A percentile compares a stretch with the other conserved stretches of the same genome.
Evolutionary conservation across 2,797 vertebrate genomes (phyloP).

Genomic region (Etheostoma perlongum): DNA sequence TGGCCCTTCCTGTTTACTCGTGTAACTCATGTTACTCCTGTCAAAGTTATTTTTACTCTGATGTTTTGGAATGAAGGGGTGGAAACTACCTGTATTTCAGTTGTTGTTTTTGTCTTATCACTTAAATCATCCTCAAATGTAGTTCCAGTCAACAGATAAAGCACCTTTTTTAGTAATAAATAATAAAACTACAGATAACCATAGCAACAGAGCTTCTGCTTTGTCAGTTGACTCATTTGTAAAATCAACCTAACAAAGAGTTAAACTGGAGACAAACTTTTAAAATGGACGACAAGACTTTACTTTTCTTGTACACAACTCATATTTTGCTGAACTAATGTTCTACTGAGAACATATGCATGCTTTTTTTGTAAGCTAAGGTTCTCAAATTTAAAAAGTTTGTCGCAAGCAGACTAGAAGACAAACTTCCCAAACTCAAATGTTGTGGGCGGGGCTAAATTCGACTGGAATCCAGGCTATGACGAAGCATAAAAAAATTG

Average conservation of each 20-base stretch:
- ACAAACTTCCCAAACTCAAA: no score
- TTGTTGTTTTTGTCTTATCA: not conserved
- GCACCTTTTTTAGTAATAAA: not conserved
- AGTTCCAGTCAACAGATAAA: not conserved
- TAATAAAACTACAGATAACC: not conserved
- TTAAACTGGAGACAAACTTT: not conserved
- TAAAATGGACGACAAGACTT: not conserved
- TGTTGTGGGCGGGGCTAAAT: no score
- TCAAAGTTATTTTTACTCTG: not conserved
- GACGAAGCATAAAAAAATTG: no score
- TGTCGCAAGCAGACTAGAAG: no score
- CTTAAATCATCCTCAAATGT: not conserved
- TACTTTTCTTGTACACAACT: no score
- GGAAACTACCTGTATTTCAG: not conserved
- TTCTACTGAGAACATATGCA: no score
- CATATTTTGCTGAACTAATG: no score
- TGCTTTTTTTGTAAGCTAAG: no score
- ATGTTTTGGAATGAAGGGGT: not conserved
- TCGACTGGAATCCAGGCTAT: no score
- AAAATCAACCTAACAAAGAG: not conserved
- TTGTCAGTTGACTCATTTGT: not conserved
- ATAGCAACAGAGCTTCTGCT: conserved; percentile 11
- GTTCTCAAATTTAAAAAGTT: no score
- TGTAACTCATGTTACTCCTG: not conserved
- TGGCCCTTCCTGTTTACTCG: not conserved